Evolutionary conservation across 35 echinoderm and acorn worm species (phyloP).

Genomic region (Eucidaris tribuloides): DNA sequence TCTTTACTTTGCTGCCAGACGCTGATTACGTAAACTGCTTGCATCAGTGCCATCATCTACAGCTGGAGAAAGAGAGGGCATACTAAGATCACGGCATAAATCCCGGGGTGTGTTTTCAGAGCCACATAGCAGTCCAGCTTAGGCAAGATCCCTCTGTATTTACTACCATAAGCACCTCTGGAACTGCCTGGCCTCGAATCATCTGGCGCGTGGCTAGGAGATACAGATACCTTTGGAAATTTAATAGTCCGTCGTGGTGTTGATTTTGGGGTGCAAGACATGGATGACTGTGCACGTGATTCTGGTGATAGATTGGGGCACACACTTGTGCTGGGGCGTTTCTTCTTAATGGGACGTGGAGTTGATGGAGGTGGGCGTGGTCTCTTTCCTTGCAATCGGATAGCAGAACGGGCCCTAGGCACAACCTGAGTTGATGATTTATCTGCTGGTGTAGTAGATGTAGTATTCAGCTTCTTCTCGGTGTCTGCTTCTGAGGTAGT

Average conservation of each 20-base stretch:
- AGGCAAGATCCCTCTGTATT: not conserved
- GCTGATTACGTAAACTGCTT: too few species aligned
- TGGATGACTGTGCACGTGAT: not conserved
- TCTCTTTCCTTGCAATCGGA: not conserved
- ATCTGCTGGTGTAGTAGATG: not conserved
- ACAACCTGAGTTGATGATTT: not conserved
- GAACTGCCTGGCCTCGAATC: slow-evolving; percentile 8
- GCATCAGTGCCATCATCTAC: too few species aligned
- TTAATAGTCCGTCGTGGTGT: slow-evolving; percentile 1
- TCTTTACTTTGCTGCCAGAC: too few species aligned
- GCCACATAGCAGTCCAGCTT: slow-evolving; percentile 18
- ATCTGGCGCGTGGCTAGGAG: not conserved
- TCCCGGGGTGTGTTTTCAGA: not conserved
- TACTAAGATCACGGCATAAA: not conserved
- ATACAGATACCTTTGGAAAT: slow-evolving; percentile 8
- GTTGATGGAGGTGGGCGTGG: slow-evolving; percentile 22
- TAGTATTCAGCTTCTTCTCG: not conserved
- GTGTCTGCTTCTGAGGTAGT: not conserved
- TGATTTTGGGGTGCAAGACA: not conserved
- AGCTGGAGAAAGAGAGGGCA: slow-evolving; percentile 21
- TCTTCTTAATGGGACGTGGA: slow-evolving; percentile 7
- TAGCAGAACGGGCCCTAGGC: not conserved
- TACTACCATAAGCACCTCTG: not conserved
- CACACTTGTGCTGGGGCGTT: slow-evolving; percentile 1
- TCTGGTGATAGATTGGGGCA: not conserved